A percentile compares a stretch with the other conserved stretches of the same genome.
Conservation (phyloP, 2,888 invertebrate genomes). For the Drosophila siamana region DNA sequence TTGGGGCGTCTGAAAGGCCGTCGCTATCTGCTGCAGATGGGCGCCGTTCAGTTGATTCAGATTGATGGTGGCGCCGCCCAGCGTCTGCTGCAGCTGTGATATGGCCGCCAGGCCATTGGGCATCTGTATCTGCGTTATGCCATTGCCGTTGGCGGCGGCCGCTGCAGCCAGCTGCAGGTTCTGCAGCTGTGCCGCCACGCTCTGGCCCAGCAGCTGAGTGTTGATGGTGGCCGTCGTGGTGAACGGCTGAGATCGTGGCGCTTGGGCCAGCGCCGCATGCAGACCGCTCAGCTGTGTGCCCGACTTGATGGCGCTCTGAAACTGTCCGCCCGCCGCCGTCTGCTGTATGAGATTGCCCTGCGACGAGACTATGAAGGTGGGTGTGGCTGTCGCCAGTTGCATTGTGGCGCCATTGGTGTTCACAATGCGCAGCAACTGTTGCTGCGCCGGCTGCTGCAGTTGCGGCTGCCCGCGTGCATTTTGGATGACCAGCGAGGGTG, state of each 20-base stretch:
- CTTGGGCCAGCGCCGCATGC: conserved; percentile 83
- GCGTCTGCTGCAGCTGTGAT: conserved; percentile 84
- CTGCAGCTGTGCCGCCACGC: conserved; percentile 84
- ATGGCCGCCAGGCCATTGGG: conserved; percentile 85
- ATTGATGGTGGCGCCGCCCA: conserved; percentile 83
- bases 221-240: conserved; percentile 84
- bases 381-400: conserved; percentile 86
- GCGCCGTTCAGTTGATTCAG: conserved; percentile 84
- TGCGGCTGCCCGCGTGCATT: conserved; percentile 84
- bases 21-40: conserved; percentile 84
- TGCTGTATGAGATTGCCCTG: conserved; percentile 86
- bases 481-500: conserved; percentile 85
- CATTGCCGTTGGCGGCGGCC: conserved; percentile 82
- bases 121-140: conserved; percentile 85
- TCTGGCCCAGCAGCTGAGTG: conserved; percentile 84
- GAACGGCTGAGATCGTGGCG: conserved; percentile 85
- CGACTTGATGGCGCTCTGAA: conserved; percentile 84
- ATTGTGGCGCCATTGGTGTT: conserved; percentile 88
- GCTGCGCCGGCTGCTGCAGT: conserved; percentile 84
- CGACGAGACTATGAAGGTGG: conserved; percentile 86
- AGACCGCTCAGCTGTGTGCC: conserved; percentile 84
- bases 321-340: conserved; percentile 80
- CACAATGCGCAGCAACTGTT: conserved; percentile 88
- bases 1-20: conserved; percentile 84
- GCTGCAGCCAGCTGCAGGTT: conserved; percentile 84